phyloP scores from a whole-genome alignment of 2,888 invertebrate species.

The Bimastos eiseni region DNA sequence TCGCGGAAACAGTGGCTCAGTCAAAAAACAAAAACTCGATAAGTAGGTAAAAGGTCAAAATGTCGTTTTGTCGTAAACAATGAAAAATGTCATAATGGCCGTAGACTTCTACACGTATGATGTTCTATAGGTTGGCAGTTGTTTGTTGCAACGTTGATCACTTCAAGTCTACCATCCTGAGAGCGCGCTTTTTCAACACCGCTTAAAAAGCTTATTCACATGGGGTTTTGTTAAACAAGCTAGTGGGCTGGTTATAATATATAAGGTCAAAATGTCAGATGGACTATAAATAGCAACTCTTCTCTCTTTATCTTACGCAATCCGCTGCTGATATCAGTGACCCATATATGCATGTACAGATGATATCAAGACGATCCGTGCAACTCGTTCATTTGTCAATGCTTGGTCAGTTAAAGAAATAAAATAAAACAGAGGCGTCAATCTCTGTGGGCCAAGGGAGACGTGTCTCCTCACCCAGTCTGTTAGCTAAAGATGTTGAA shows the following conservation, averaged over 20 bases:
- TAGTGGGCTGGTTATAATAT: no score
- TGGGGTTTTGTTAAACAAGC: no score
- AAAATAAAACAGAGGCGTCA: neutral
- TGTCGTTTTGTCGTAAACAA: neutral
- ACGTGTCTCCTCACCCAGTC: neutral
- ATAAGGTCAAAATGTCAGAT: neutral
- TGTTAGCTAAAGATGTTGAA: neutral
- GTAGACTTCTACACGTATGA: neutral
- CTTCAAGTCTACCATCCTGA: neutral
- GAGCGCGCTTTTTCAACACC: neutral
- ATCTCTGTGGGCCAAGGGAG: neutral
- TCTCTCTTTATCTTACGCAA: neutral
- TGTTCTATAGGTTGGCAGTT: neutral
- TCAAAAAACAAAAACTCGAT: no score
- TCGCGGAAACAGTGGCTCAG: no score
- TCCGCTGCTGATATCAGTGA: neutral
- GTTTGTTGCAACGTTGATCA: neutral
- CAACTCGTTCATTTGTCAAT: neutral
- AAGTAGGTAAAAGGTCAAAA: no score
- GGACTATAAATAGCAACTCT: neutral
- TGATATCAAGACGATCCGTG: neutral
- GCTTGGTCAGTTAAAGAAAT: neutral
- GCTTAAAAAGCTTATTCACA: no score
- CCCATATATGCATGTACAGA: neutral
- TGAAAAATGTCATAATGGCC: no score